Evolutionary conservation across 2,888 invertebrate species (phyloP).

Genomic region (Cataglyphis livida): DNA sequence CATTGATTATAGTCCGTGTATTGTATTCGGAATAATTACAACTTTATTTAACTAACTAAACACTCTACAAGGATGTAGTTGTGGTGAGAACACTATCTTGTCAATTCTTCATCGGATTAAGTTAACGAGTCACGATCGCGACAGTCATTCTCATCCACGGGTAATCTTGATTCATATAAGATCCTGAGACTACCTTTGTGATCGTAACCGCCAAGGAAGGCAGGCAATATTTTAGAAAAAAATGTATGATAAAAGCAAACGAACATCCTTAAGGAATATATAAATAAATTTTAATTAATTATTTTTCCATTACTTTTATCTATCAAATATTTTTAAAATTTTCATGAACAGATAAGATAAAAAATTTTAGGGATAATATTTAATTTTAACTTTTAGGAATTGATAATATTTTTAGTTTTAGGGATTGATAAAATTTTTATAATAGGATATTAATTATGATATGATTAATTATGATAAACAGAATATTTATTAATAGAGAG

Average conservation of each 20-base stretch:
- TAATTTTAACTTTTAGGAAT: no score
- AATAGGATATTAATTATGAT: not conserved
- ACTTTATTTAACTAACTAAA: conserved; percentile 17
- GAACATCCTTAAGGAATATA: not conserved
- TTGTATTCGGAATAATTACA: not conserved
- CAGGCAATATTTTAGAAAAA: not conserved
- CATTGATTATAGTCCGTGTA: not conserved
- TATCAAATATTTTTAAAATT: not conserved
- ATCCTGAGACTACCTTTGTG: not conserved
- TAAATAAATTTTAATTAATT: not conserved
- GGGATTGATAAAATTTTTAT: not conserved
- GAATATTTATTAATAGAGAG: not conserved
- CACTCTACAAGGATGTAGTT: conserved; percentile 11
- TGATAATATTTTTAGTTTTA: no score
- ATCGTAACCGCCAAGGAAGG: conserved; percentile 6
- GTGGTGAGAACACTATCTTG: conserved; percentile 10
- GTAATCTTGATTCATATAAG: conserved; percentile 45
- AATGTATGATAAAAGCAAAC: not conserved
- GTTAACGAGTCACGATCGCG: conserved; percentile 33
- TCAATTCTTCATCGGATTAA: conserved; percentile 47
- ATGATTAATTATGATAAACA: not conserved
- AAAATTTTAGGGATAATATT: not conserved
- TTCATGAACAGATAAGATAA: not conserved
- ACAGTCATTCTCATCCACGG: conserved; percentile 8
- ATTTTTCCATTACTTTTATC: not conserved